A percentile compares a stretch with the other conserved stretches of the same genome.
These are phyloP conservation scores for Epinephelus cyanopodus DNA, from an alignment of 2,113 vertebrate species.

Conservation along the genomic window DNA sequence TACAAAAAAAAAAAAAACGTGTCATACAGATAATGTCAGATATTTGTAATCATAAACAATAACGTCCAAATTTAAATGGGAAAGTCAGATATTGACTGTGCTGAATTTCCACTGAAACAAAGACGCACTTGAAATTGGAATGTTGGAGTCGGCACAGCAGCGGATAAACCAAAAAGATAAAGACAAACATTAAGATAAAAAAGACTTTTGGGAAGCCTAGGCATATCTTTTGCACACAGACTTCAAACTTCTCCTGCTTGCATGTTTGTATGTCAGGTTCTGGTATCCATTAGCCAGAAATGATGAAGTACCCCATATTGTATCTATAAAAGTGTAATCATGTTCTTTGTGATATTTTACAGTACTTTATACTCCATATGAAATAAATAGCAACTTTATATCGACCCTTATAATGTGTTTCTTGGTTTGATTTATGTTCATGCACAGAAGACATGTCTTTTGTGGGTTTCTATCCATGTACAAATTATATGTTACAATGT, in stretches of 20 bases:
- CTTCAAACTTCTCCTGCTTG: slow-evolving; percentile 29
- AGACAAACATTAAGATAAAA: not conserved
- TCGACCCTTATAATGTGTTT: slow-evolving; percentile 37
- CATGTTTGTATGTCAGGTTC: slow-evolving; percentile 47
- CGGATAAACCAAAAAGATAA: not conserved
- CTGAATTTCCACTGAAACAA: slow-evolving; percentile 17
- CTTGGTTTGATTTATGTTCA: slow-evolving; percentile 19
- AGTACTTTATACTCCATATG: slow-evolving; percentile 72
- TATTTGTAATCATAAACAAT: not conserved
- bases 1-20: not conserved
- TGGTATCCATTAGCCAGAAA: slow-evolving; percentile 43
- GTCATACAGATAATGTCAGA: not conserved
- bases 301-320: slow-evolving; percentile 58
- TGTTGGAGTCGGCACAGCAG: not conserved
- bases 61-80: not conserved
- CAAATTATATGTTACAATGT: not conserved
- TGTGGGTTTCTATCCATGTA: slow-evolving; percentile 12
- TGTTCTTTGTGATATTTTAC: slow-evolving; percentile 75
- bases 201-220: slow-evolving; percentile 11
- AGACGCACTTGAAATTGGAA: not conserved
- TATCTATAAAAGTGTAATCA: slow-evolving; percentile 67
- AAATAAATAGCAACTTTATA: slow-evolving; percentile 79
- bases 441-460: not conserved
- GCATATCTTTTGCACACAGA: not conserved
- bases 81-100: slow-evolving; percentile 3